A percentile compares a stretch with the other conserved stretches of the same genome.
These are phyloP conservation scores for Simalia tracyae DNA, from an alignment of 2,797 vertebrate genomes.

Conservation along the genomic window DNA sequence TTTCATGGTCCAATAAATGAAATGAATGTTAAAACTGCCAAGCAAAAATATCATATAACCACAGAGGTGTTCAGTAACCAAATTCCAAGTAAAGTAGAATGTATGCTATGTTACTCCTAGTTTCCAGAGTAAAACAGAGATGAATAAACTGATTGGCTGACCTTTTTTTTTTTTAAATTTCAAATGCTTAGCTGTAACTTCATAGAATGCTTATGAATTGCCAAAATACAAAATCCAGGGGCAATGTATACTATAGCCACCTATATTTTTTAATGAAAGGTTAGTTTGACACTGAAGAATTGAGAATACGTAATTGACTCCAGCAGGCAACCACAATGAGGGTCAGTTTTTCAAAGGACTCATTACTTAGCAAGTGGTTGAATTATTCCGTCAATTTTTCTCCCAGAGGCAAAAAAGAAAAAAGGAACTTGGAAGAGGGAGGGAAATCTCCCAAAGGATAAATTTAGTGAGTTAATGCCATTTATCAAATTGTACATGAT, in stretches of 20 bases:
- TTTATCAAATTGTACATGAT: slow-evolving; percentile 64
- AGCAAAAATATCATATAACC: slow-evolving; percentile 72
- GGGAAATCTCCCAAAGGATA: slow-evolving; percentile 32
- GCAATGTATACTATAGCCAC: slow-evolving; percentile 72
- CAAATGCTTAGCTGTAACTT: slow-evolving; percentile 74
- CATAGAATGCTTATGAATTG: slow-evolving; percentile 66
- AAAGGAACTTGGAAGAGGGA: background rate
- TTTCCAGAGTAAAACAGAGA: slow-evolving; percentile 70
- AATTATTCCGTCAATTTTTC: slow-evolving; percentile 66
- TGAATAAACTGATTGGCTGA: slow-evolving; percentile 66
- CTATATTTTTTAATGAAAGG: slow-evolving; percentile 75
- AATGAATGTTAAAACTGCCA: slow-evolving; percentile 74
- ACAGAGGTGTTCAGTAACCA: slow-evolving; percentile 79
- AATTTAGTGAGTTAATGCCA: slow-evolving; percentile 60
- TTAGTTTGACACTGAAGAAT: slow-evolving; percentile 64
- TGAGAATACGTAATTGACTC: slow-evolving; percentile 66
- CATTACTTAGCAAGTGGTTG: slow-evolving; percentile 62
- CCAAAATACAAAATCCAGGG: slow-evolving; percentile 66
- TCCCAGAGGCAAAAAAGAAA: slow-evolving; percentile 25
- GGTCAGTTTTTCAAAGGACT: slow-evolving; percentile 67
- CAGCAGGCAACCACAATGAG: slow-evolving; percentile 63
- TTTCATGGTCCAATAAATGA: slow-evolving; percentile 78
- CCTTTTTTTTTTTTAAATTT: slow-evolving; percentile 65
- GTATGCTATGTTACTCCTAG: slow-evolving; percentile 74
- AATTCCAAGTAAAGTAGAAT: slow-evolving; percentile 71